phyloP scores from a whole-genome alignment of 2,888 invertebrate species.

The Cephus pulcher region DNA sequence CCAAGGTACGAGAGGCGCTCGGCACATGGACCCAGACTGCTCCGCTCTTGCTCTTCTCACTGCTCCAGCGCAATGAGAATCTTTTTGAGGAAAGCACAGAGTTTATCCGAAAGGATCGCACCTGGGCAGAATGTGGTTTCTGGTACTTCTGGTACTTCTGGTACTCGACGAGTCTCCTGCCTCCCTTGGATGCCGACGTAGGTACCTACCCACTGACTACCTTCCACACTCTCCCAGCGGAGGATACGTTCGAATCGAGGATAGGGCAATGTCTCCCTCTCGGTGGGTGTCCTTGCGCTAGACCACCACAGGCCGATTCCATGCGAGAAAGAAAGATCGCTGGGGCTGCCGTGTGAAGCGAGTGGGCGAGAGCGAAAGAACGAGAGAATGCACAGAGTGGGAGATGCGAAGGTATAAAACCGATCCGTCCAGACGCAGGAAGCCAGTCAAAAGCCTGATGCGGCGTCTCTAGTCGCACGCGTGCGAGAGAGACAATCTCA shows the following conservation, averaged over 20 bases:
- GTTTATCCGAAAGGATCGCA: background rate
- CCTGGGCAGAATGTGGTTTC: background rate
- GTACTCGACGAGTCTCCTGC: background rate
- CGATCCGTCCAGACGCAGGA: slow-evolving; percentile 53
- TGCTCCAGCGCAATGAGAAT: background rate
- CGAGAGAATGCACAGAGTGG: slow-evolving; percentile 41
- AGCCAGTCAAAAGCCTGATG: slow-evolving; percentile 64
- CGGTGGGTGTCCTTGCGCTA: slow-evolving; percentile 30
- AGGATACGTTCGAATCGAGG: background rate
- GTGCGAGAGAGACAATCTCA: slow-evolving; percentile 63
- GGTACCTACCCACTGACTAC: background rate
- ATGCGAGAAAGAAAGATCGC: background rate
- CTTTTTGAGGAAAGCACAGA: background rate
- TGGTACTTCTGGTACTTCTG: background rate
- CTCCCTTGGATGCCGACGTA: background rate
- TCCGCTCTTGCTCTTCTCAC: no score
- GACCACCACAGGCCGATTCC: slow-evolving; percentile 6
- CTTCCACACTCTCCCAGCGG: background rate
- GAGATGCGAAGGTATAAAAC: slow-evolving; percentile 64
- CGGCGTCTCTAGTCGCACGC: slow-evolving; percentile 63
- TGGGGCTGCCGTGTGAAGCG: slow-evolving; percentile 16
- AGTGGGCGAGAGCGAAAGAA: slow-evolving; percentile 21
- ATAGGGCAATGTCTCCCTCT: slow-evolving; percentile 8
- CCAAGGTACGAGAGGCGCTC: no score
- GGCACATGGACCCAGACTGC: no score